Base-by-base conservation (phyloP, 2,888 invertebrate genomes). In the Clostera curtula region DNA sequence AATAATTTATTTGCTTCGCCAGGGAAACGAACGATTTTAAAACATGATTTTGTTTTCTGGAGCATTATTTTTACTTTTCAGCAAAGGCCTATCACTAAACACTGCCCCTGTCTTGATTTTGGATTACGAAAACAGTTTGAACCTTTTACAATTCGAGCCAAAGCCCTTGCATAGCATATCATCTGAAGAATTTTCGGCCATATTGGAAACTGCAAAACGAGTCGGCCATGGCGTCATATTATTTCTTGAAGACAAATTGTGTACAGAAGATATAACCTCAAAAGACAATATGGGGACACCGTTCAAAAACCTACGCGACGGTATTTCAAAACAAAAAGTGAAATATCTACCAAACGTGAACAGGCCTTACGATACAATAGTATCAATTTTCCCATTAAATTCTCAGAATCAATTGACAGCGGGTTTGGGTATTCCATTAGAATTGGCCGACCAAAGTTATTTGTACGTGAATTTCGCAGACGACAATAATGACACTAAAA, bases 381-480 rank as follows among this genome's bases (percentile, higher is more conserved):
- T 40, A 0, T 44, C 49, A 3, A 36, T 50, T 1, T 59, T 75
- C 1, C 54, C 42, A 0, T 57, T 50, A 0, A 31, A 43, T 0
- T 22, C 34, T 0, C 30, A 26, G 0, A 74, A 74, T 13, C 49
- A 55, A 0, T 65, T 58, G 13, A 25, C 53, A 20, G 17, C 73
- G 4, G 44, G 36, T 2, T 25, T 40, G 1, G 47, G 36, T 0
- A 40, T 36, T 0, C 63, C 61, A 14, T 10, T 66, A 1, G 38
- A 56, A 6, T 30, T 61, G 1, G 40, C 44, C 1, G 48, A 64
- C 2, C 43, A 34, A 4, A 64, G 60, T n/a, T 57, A 70, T 31
- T 38, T 63, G 1, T 76, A 72, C 17, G 41, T 79, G 1, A 62
- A 46, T 31, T 79, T 79, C 15, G 29, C 56, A 25, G 66, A 74